These are phyloP conservation scores for Heteronetta atricapilla DNA, from an alignment of 2,113 vertebrate species.

Conservation along the genomic window DNA sequence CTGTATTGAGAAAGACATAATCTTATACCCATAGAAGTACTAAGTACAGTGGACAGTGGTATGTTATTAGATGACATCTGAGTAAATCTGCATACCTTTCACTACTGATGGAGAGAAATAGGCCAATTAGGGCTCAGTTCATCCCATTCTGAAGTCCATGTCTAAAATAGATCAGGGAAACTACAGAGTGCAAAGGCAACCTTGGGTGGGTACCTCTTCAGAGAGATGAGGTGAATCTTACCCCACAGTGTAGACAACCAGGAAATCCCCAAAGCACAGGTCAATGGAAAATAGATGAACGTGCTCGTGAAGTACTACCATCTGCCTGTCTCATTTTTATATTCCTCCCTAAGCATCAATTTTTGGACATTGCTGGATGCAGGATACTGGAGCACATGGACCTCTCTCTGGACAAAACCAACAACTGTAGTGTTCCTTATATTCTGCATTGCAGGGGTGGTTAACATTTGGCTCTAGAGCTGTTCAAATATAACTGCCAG, in stretches of 20 bases:
- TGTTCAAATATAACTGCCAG: background rate
- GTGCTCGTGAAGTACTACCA: background rate
- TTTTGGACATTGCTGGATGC: background rate
- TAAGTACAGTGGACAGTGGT: background rate
- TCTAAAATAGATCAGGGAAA: background rate
- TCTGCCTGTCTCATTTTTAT: background rate
- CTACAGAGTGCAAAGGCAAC: background rate
- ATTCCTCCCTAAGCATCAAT: background rate
- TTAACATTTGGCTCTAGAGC: background rate
- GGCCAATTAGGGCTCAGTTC: background rate
- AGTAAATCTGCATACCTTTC: background rate
- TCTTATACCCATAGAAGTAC: fast-evolving
- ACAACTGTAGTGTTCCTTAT: background rate
- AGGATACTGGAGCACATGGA: background rate
- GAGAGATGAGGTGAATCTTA: background rate
- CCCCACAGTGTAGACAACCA: background rate
- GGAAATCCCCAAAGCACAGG: background rate
- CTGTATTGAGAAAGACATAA: background rate
- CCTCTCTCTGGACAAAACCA: background rate
- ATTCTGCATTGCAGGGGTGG: background rate
- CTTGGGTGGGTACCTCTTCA: background rate
- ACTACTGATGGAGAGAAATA: background rate
- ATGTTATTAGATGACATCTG: background rate
- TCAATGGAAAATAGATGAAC: background rate
- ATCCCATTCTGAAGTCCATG: background rate